Evolutionary conservation across 92 coral and sea anemone species (phyloP).

Genomic region (Pocillopora meandrina): DNA sequence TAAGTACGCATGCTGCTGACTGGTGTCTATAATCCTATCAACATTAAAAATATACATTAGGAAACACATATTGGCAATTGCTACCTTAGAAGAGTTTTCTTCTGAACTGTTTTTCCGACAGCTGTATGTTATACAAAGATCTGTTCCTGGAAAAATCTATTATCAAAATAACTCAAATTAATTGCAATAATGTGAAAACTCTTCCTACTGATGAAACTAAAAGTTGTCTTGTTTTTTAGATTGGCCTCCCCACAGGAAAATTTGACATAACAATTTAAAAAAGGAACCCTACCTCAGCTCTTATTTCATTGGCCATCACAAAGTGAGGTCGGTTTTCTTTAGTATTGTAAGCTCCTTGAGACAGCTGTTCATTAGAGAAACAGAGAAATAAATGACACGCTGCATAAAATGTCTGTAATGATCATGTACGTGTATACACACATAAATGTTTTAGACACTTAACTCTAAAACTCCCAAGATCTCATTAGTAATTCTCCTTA

Average conservation of each 20-base stretch:
- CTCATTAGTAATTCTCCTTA: no score
- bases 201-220: background rate
- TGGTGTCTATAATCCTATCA: no score
- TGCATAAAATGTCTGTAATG: background rate
- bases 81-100: conserved; percentile 15
- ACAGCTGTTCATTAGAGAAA: conserved; percentile 47
- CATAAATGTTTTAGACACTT: no score
- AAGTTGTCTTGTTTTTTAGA: no score
- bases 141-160: conserved; percentile 91
- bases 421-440: no score
- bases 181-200: background rate
- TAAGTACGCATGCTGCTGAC: no score
- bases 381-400: background rate
- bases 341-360: conserved; percentile 91
- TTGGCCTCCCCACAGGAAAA: background rate
- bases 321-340: conserved; percentile 67
- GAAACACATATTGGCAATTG: no score
- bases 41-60: no score
- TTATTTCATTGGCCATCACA: conserved; percentile 87
- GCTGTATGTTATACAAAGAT: conserved; percentile 79
- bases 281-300: conserved; percentile 74
- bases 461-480: no score
- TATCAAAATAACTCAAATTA: background rate
- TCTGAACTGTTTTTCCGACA: conserved; percentile 47
- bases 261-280: background rate